phyloP scores from a whole-genome alignment of 2,888 invertebrate species.

The Ichneumon xanthorius region DNA sequence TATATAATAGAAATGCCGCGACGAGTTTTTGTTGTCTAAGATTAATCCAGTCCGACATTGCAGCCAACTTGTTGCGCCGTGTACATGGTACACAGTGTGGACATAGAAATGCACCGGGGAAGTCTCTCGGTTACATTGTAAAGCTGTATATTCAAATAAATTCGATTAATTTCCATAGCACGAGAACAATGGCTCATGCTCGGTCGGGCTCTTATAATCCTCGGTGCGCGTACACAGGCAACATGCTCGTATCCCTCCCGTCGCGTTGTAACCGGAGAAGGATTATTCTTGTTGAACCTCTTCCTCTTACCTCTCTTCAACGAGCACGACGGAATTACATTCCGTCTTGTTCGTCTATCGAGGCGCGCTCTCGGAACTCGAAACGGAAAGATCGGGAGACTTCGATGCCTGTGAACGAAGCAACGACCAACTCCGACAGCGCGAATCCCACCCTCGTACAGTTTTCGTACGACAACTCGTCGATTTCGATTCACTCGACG shows the following conservation, averaged over 20 bases:
- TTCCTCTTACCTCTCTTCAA: constrained; percentile 56
- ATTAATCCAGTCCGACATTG: constrained; percentile 23
- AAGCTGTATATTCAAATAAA: constrained; percentile 82
- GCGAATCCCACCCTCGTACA: constrained; percentile 7
- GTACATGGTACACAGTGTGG: constrained; percentile 9
- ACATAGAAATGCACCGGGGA: constrained; percentile 42
- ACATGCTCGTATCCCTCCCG: constrained; percentile 47
- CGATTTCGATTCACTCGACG: background rate
- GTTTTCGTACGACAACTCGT: background rate
- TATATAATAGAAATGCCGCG: background rate
- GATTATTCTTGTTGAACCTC: constrained; percentile 60
- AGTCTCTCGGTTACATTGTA: constrained; percentile 63
- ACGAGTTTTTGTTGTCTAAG: constrained; percentile 1
- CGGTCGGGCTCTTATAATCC: constrained; percentile 41
- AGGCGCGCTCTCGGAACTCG: constrained; percentile 43
- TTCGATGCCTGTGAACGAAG: constrained; percentile 55
- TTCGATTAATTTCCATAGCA: constrained; percentile 84
- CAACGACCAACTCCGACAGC: background rate
- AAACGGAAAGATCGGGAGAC: constrained; percentile 59
- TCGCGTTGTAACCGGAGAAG: constrained; percentile 62
- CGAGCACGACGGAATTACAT: constrained; percentile 39
- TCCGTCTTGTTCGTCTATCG: constrained; percentile 49
- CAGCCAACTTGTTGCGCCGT: constrained; percentile 10
- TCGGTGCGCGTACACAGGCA: constrained; percentile 11
- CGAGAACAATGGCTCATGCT: constrained; percentile 81